A percentile compares a stretch with the other conserved stretches of the same genome.
Evolutionary conservation across 2,888 invertebrate species (phyloP).

Genomic region (Dioctria rufipes): DNA sequence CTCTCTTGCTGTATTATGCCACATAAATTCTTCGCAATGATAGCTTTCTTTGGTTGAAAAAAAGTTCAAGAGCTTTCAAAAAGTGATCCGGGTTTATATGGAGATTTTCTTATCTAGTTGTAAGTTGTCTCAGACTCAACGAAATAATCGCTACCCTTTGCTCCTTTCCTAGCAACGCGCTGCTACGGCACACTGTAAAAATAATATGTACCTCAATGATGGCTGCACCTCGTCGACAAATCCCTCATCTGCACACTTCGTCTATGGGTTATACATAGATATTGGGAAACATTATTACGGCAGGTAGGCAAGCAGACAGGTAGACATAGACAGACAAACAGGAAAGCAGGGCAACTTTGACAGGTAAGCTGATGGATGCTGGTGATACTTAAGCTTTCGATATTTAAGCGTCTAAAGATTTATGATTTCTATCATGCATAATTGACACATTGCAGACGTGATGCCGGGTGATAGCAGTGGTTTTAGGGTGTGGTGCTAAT

Average conservation of each 20-base stretch:
- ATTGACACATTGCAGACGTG: constrained; percentile 36
- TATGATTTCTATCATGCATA: constrained; percentile 50
- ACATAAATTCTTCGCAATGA: too few species aligned
- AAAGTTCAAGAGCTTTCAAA: too few species aligned
- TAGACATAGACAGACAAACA: background rate
- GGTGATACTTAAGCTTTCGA: constrained; percentile 23
- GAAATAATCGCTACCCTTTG: too few species aligned
- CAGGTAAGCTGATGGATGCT: constrained; percentile 14
- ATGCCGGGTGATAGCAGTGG: too few species aligned
- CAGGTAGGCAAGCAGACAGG: background rate
- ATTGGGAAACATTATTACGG: too few species aligned
- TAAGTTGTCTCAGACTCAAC: too few species aligned
- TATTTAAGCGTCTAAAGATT: constrained; percentile 45
- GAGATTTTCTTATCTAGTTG: too few species aligned
- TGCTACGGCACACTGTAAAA: too few species aligned
- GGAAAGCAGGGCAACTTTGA: background rate
- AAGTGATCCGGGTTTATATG: too few species aligned
- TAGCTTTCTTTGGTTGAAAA: too few species aligned
- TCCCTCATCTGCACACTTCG: constrained; percentile 16
- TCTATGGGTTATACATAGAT: background rate
- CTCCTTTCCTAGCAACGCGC: too few species aligned
- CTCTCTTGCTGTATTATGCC: too few species aligned
- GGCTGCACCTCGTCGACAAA: background rate
- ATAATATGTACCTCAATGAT: constrained; percentile 37
- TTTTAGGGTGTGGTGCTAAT: background rate